phyloP scores from a whole-genome alignment of 2,888 invertebrate genomes.

The Endomychus coccineus region DNA sequence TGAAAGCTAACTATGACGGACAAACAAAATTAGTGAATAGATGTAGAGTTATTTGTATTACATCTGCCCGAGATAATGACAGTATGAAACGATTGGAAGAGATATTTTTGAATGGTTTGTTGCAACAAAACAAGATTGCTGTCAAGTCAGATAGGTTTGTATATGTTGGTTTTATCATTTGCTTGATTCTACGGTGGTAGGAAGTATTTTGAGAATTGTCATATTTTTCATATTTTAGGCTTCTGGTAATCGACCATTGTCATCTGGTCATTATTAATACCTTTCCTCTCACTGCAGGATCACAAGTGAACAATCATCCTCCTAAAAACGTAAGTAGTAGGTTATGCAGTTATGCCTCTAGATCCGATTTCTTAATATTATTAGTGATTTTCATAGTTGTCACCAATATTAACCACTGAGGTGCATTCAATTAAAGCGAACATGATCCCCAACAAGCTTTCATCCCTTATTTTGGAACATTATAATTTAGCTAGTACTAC shows the following conservation, averaged over 20 bases:
- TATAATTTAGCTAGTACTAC: constrained; percentile 92
- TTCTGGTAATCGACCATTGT: constrained; percentile 75
- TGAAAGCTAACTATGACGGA: constrained; percentile 40
- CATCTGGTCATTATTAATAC: constrained; percentile 87
- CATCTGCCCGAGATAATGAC: constrained; percentile 79
- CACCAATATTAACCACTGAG: constrained; percentile 66
- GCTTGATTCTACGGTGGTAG: neutral
- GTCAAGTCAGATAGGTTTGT: constrained; percentile 52
- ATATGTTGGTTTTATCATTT: neutral
- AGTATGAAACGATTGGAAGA: constrained; percentile 82
- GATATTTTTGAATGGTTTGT: constrained; percentile 73
- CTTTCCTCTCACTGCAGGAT: constrained; percentile 73
- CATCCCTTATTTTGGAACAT: constrained; percentile 72
- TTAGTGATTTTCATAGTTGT: constrained; percentile 49
- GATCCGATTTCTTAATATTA: constrained; percentile 7
- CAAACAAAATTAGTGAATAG: constrained; percentile 45
- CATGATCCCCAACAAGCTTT: constrained; percentile 64
- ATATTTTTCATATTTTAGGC: constrained; percentile 47
- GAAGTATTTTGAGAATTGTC: neutral
- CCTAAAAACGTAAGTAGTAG: constrained; percentile 53
- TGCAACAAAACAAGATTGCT: constrained; percentile 72
- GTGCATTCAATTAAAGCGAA: constrained; percentile 75
- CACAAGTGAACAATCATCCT: constrained; percentile 66
- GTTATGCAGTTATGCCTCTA: neutral
- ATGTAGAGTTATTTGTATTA: constrained; percentile 85